Conservation (phyloP, 1,140 invertebrate genomes). For the Cataglyphis hispanica region DNA sequence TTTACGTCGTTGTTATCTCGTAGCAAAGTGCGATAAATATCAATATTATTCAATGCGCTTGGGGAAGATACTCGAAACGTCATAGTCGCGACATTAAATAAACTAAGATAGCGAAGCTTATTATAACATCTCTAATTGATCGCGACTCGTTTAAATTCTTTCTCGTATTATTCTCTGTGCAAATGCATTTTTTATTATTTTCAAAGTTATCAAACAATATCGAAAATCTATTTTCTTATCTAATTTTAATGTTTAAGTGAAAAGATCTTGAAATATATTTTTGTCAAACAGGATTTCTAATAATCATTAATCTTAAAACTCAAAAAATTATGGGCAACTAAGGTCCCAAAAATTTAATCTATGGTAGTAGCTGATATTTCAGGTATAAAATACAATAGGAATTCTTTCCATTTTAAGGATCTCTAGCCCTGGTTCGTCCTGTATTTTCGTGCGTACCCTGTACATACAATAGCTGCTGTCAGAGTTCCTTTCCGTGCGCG, state of each 20-base stretch:
- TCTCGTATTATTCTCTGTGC: not conserved
- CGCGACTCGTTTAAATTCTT: not conserved
- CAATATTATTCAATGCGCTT: too few species aligned
- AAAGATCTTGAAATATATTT: not conserved
- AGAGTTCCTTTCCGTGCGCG: conserved; percentile 1
- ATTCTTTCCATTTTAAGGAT: not conserved
- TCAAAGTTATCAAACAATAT: not conserved
- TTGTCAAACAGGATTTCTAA: not conserved
- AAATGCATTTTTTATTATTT: not conserved
- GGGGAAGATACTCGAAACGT: too few species aligned
- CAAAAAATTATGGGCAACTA: not conserved
- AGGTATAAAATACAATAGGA: too few species aligned
- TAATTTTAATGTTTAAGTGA: not conserved
- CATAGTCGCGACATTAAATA: not conserved
- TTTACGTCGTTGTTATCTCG: too few species aligned
- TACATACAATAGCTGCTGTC: conserved; percentile 48
- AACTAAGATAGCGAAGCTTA: not conserved
- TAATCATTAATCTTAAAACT: not conserved
- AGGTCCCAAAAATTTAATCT: not conserved
- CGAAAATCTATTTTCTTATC: not conserved
- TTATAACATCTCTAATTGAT: not conserved
- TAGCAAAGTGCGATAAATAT: too few species aligned
- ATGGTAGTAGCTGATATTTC: not conserved
- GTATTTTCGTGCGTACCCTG: conserved; percentile 6
- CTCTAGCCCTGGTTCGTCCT: not conserved